Base-by-base conservation (phyloP, 2,797 vertebrate species). In the Cirrhinus molitorella region DNA sequence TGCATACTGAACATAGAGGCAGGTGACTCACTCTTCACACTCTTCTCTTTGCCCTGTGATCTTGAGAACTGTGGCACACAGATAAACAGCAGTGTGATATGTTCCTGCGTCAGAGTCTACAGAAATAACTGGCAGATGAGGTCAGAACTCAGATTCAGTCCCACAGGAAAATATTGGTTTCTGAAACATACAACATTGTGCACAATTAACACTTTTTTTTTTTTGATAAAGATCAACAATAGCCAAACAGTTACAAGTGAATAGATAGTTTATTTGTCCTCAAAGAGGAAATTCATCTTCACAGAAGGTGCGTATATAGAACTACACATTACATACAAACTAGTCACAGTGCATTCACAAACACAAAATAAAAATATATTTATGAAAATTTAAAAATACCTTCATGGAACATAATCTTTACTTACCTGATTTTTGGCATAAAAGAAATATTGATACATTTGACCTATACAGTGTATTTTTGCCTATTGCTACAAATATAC, bases 11-110 rank as follows among this genome's bases (percentile, higher is more conserved):
- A 17, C 73, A 21, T 13, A 73, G 19, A 31, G 49, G 71, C 31
- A 10, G 51, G 51, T 76, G 74, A 76, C 55, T 61, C 73, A 45
- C 55, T 76, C 14, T 16, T 75, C 73, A 17, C 73, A 75, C 53
- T 40, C 53, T 4, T 59, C 55, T 76, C n/a, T 28, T 57, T 45
- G 31, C n/a, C 74, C 55, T 45, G 55, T 28, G 74, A 61, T 25
- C n/a, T 23, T 76, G 55, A 75, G 73, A 76, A 61, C 51, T 76
- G 55, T 61, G 13, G n/a, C n/a, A 19, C 37, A 45, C 4, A 61
- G n/a, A 45, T 25, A 76, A 76, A 76, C 10, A 45, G 37, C 31
- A 57, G 72, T 75, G 51, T 57, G 72, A 75, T 57, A 23, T 75
- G 51, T 23, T 57, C 51, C 34, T 57, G 51, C 51, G 0, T 23